A percentile compares a stretch with the other conserved stretches of the same genome.
These are phyloP conservation scores for Suricata suricatta DNA, from an alignment of 2,113 vertebrate species.

Conservation along the genomic window DNA sequence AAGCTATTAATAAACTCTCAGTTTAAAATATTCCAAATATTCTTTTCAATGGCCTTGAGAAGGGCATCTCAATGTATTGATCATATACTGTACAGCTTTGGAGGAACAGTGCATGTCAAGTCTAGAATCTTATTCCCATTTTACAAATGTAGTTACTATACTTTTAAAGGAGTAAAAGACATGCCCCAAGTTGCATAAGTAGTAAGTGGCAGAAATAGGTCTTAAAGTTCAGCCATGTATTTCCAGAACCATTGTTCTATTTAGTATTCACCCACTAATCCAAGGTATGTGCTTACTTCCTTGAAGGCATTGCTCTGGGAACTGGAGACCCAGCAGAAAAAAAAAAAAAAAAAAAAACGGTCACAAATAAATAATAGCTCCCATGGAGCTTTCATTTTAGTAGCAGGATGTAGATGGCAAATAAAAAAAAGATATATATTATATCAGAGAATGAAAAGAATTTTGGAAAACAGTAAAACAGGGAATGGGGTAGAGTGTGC, in stretches of 20 bases:
- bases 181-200: not conserved
- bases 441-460: not conserved
- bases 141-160: not conserved
- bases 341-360: not conserved
- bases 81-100: not conserved
- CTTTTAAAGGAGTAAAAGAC: not conserved
- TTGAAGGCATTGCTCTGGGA: not conserved
- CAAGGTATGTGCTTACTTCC: not conserved
- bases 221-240: not conserved
- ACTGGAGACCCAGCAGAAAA: not conserved
- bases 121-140: not conserved
- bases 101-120: not conserved
- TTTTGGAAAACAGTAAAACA: not conserved
- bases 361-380: not conserved
- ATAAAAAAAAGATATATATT: not conserved
- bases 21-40: not conserved
- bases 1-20: not conserved
- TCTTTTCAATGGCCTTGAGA: not conserved
- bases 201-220: not conserved
- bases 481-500: not conserved
- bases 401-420: not conserved
- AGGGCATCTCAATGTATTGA: not conserved
- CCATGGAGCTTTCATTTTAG: not conserved
- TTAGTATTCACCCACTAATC: not conserved
- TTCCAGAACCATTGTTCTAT: not conserved